A percentile compares a stretch with the other conserved stretches of the same genome.
Evolutionary conservation across 1,140 invertebrate species (phyloP).

Genomic region (Hestina assimilis): DNA sequence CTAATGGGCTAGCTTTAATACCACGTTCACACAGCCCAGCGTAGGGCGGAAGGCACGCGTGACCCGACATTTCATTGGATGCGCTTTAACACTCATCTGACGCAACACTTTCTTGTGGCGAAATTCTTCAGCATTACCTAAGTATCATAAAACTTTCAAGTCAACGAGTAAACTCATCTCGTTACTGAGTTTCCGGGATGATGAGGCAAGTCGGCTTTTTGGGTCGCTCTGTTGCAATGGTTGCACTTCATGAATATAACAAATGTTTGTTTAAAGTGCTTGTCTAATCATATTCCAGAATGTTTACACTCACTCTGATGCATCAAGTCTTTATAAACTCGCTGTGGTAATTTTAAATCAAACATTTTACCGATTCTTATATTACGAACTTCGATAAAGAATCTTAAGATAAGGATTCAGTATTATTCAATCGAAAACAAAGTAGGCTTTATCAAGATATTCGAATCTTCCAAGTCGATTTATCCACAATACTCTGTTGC

Average conservation of each 20-base stretch:
- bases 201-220: slow-evolving; percentile 15
- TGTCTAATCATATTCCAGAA: neutral
- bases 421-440: neutral
- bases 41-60: slow-evolving; percentile 52
- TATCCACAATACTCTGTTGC: neutral
- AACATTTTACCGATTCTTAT: neutral
- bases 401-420: neutral
- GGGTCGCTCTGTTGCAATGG: slow-evolving; percentile 8
- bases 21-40: slow-evolving; percentile 42
- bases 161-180: slow-evolving; percentile 11
- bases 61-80: slow-evolving; percentile 56
- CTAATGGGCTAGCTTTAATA: slow-evolving; percentile 36
- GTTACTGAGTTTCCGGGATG: slow-evolving; percentile 25
- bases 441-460: neutral
- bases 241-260: slow-evolving; percentile 1
- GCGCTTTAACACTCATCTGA: slow-evolving; percentile 40
- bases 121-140: slow-evolving; percentile 33
- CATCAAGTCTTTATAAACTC: neutral
- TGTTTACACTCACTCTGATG: neutral
- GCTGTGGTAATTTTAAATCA: neutral
- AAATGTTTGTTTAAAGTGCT: neutral
- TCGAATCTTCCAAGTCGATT: neutral
- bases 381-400: neutral
- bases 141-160: slow-evolving; percentile 32
- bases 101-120: slow-evolving; percentile 36